phyloP scores from a whole-genome alignment of 1,140 invertebrate genomes.

The Galleria mellonella region DNA sequence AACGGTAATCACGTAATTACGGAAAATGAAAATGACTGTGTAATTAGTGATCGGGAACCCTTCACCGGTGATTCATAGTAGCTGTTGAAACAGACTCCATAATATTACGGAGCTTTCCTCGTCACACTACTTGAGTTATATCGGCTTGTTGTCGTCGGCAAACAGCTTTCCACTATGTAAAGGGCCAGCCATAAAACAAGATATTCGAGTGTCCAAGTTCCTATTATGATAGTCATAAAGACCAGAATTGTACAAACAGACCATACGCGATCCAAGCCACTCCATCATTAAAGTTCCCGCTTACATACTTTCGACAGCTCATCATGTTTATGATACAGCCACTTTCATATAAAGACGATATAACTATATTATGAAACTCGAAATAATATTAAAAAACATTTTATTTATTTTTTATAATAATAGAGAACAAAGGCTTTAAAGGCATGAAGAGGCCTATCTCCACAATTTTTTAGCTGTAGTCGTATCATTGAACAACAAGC shows the following conservation, averaged over 20 bases:
- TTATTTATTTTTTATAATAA: too few species aligned
- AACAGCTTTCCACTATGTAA: slow-evolving; percentile 37
- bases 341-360: neutral
- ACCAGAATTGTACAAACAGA: neutral
- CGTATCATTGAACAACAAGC: too few species aligned
- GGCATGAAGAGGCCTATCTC: too few species aligned
- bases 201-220: neutral
- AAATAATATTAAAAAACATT: too few species aligned
- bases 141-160: slow-evolving; percentile 17
- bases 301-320: slow-evolving; percentile 1
- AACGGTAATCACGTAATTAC: slow-evolving; percentile 1
- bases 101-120: slow-evolving; percentile 18
- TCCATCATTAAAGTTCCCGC: neutral
- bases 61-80: neutral
- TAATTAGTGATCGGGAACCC: slow-evolving; percentile 1
- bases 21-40: neutral
- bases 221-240: neutral
- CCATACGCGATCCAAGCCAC: neutral
- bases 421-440: too few species aligned
- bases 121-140: slow-evolving; percentile 22
- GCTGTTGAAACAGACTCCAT: neutral
- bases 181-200: slow-evolving; percentile 7
- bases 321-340: neutral
- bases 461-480: too few species aligned
- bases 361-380: too few species aligned